A percentile compares a stretch with the other conserved stretches of the same genome.
phyloP scores from a whole-genome alignment of 1,140 invertebrate genomes.

The Thaumetopoea pityocampa region DNA sequence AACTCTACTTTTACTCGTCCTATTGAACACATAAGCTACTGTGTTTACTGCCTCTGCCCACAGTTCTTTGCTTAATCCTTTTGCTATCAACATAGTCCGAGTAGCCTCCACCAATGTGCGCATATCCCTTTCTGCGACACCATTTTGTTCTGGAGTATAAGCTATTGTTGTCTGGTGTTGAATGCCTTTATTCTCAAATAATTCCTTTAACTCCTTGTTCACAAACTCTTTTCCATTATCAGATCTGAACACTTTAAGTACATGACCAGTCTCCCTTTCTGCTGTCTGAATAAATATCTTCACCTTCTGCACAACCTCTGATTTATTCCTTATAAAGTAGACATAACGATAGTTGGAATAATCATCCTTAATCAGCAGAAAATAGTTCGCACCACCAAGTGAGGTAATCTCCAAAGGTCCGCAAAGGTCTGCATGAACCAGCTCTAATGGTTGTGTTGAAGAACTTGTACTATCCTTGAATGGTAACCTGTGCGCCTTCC shows the following conservation, averaged over 20 bases:
- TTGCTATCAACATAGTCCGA: slow-evolving; percentile 14
- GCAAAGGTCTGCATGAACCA: slow-evolving; percentile 1
- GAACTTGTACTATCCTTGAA: neutral
- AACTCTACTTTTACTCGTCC: slow-evolving; percentile 18
- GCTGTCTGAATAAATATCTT: too few species aligned
- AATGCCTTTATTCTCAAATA: slow-evolving; percentile 8
- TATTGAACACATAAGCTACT: slow-evolving; percentile 23
- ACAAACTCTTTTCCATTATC: slow-evolving; percentile 56
- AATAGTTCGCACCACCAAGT: slow-evolving; percentile 1
- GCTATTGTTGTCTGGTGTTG: neutral
- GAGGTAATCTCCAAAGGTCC: neutral
- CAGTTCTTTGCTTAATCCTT: slow-evolving; percentile 15
- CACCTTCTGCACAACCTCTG: slow-evolving; percentile 32
- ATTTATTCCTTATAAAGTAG: slow-evolving; percentile 1
- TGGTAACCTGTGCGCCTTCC: neutral
- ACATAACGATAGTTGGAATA: neutral
- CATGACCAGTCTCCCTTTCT: too few species aligned
- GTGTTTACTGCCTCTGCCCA: slow-evolving; percentile 22
- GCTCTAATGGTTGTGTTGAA: neutral
- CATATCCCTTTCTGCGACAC: slow-evolving; percentile 9
- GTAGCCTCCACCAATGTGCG: slow-evolving; percentile 16
- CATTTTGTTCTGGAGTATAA: slow-evolving; percentile 5
- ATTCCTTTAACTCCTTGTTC: slow-evolving; percentile 31
- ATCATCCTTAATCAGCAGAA: neutral
- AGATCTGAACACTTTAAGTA: too few species aligned